These are phyloP conservation scores for Tuta absoluta DNA, from an alignment of 2,888 invertebrate species.

Conservation along the genomic window DNA sequence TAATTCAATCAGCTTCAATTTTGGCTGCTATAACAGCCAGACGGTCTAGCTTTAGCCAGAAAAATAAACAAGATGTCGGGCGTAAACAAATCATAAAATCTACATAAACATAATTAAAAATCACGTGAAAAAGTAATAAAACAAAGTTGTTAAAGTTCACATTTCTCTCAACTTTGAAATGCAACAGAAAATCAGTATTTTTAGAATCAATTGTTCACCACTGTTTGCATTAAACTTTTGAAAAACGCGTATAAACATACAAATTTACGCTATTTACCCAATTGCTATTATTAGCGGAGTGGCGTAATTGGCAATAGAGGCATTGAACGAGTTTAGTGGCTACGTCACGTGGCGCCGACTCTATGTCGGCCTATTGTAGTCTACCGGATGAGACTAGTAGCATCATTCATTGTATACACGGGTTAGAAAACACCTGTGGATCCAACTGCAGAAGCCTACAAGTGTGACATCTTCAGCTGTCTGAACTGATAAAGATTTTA, in stretches of 20 bases:
- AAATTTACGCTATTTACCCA: background rate
- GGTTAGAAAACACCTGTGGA: conserved; percentile 21
- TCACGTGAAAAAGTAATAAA: background rate
- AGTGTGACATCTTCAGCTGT: too few species aligned
- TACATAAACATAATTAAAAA: too few species aligned
- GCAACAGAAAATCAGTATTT: too few species aligned
- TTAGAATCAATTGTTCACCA: too few species aligned
- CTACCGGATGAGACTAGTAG: conserved; percentile 16
- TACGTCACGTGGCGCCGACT: conserved; percentile 38
- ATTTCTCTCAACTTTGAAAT: background rate
- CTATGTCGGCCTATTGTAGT: conserved; percentile 36
- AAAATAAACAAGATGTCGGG: background rate
- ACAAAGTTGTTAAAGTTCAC: background rate
- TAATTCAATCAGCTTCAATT: conserved; percentile 12
- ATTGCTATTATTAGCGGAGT: background rate
- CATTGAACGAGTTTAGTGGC: conserved; percentile 26
- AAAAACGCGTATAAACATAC: background rate
- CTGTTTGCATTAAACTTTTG: too few species aligned
- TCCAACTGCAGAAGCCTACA: background rate
- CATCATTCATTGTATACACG: background rate
- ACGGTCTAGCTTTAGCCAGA: background rate
- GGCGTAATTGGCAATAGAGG: conserved; percentile 26
- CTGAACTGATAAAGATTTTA: too few species aligned
- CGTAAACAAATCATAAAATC: background rate
- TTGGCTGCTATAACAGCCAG: background rate